Percentiles rank a stretch among this genome's conserved stretches.
Conservation (phyloP, 2,888 invertebrate species). For the Zaprionus bogoriensis region DNA sequence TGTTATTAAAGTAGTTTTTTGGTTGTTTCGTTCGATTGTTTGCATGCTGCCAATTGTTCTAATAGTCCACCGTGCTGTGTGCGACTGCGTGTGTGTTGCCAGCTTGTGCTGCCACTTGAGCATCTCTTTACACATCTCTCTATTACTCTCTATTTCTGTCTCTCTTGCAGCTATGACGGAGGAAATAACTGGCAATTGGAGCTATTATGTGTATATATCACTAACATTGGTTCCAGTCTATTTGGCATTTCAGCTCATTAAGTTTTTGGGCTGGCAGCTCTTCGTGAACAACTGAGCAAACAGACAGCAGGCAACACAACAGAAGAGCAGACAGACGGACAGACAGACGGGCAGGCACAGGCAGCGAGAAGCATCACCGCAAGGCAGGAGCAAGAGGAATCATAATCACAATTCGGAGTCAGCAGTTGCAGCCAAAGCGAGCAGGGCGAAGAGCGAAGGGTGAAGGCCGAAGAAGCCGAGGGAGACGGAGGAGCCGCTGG, state of each 20-base stretch:
- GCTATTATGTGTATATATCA: slow-evolving; percentile 81
- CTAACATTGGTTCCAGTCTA: slow-evolving; percentile 82
- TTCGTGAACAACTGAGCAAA: slow-evolving; percentile 83
- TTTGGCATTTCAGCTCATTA: slow-evolving; percentile 82
- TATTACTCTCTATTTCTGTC: neutral
- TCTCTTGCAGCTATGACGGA: slow-evolving; percentile 80
- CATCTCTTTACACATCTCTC: neutral
- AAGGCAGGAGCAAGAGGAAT: slow-evolving; percentile 2
- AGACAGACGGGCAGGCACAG: neutral
- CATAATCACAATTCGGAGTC: slow-evolving; percentile 21
- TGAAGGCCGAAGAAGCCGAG: neutral
- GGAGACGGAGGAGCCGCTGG: neutral
- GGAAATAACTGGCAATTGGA: slow-evolving; percentile 82
- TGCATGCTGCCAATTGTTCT: slow-evolving; percentile 48
- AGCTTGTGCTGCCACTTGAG: neutral
- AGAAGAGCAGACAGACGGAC: neutral
- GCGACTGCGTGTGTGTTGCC: neutral
- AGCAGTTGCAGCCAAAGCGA: neutral
- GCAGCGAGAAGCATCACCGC: neutral
- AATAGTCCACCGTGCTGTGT: slow-evolving; percentile 13
- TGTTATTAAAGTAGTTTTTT: slow-evolving; percentile 17
- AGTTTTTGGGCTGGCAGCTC: slow-evolving; percentile 83
- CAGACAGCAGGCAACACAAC: slow-evolving; percentile 23
- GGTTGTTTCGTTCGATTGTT: slow-evolving; percentile 8
- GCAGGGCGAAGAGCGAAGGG: neutral